Percentiles rank a stretch among this genome's conserved stretches.
Conservation (phyloP, 2,797 vertebrate species). For the Psittacula derbiana region DNA sequence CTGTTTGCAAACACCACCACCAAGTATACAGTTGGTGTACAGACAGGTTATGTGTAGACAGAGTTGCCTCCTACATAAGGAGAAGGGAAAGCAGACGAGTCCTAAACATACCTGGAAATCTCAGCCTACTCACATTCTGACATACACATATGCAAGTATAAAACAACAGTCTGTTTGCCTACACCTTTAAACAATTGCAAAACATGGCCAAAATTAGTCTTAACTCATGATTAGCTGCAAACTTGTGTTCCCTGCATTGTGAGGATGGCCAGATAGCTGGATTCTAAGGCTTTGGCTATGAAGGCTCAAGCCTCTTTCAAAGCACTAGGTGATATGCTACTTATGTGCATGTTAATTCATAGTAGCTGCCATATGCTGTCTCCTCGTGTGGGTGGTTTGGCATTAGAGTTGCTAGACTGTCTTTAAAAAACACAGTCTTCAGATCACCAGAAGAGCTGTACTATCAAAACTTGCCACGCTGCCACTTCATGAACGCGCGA, state of each 20-base stretch:
- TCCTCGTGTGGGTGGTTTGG: conserved; percentile 45
- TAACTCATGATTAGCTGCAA: rapidly evolving
- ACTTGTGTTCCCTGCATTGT: rapidly evolving
- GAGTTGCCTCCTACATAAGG: not conserved
- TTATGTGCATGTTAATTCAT: not conserved
- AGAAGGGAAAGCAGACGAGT: not conserved
- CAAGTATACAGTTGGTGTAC: not conserved
- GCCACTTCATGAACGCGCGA: not conserved
- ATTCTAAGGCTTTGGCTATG: not conserved
- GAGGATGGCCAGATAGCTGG: not conserved
- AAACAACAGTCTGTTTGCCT: not conserved
- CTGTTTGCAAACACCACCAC: not conserved
- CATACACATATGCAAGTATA: rapidly evolving
- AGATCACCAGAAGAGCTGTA: not conserved
- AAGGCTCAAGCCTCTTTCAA: not conserved
- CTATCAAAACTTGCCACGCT: not conserved
- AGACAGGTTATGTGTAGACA: not conserved
- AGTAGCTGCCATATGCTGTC: conserved; percentile 37
- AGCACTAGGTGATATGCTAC: not conserved
- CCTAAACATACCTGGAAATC: not conserved
- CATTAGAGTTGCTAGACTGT: conserved; percentile 33
- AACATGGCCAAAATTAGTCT: not conserved
- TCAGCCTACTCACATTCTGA: rapidly evolving
- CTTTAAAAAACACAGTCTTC: not conserved
- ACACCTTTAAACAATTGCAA: not conserved